phyloP scores from a whole-genome alignment of 2,888 invertebrate genomes.

The Phymatocera aterrima region DNA sequence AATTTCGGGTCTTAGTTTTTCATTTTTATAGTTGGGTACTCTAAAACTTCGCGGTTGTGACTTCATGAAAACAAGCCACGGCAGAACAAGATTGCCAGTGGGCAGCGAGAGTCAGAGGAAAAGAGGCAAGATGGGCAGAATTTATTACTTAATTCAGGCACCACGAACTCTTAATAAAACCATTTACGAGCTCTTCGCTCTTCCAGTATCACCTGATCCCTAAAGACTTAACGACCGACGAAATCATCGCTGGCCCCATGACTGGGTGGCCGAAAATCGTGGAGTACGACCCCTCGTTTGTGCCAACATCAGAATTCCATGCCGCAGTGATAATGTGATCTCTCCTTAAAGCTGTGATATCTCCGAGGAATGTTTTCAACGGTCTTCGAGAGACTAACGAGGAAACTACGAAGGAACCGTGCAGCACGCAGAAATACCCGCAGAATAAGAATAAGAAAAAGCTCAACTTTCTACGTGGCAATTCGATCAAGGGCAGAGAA shows the following conservation, averaged over 20 bases:
- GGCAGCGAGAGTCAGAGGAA: not conserved
- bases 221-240: conserved; percentile 38
- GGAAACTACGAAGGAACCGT: too few species aligned
- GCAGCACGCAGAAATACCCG: not conserved
- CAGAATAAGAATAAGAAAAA: conserved; percentile 9
- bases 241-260: conserved; percentile 17
- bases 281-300: not conserved
- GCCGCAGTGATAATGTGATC: not conserved
- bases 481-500: conserved; percentile 57
- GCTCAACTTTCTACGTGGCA: conserved; percentile 22
- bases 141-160: conserved; percentile 18
- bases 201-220: conserved; percentile 30
- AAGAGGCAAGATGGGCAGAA: not conserved
- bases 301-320: not conserved
- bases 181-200: conserved; percentile 54
- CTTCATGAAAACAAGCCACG: not conserved
- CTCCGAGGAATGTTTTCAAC: conserved; percentile 2
- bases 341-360: not conserved
- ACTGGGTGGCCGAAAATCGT: not conserved
- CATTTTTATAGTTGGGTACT: not conserved
- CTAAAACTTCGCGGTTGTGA: not conserved
- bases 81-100: not conserved
- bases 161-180: conserved; percentile 54
- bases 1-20: not conserved
- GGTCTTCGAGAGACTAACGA: not conserved